A percentile compares a stretch with the other conserved stretches of the same genome.
These are phyloP conservation scores for Creontiades dilutus DNA, from an alignment of 2,888 invertebrate species.

Conservation along the genomic window DNA sequence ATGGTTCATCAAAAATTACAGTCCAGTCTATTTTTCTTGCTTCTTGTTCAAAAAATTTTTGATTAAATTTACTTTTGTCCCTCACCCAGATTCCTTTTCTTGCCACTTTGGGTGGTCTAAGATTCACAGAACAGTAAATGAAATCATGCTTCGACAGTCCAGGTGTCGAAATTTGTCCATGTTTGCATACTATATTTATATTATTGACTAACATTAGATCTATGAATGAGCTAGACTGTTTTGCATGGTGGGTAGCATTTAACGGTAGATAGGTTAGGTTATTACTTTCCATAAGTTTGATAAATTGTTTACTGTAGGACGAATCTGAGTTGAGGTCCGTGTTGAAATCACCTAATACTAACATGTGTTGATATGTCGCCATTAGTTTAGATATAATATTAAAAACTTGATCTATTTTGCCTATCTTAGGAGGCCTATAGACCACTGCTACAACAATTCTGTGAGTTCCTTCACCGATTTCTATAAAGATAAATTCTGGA, in stretches of 20 bases:
- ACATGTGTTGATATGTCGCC: not conserved
- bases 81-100: not conserved
- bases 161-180: not conserved
- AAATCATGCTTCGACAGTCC: not conserved
- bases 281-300: not conserved
- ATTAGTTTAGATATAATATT: not conserved
- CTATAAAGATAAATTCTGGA: not conserved
- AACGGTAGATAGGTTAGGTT: not conserved
- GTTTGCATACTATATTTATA: not conserved
- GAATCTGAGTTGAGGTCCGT: not conserved
- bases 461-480: not conserved
- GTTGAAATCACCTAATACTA: too few species aligned
- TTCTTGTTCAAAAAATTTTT: not conserved
- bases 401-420: not conserved
- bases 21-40: not conserved
- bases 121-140: not conserved
- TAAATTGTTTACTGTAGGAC: not conserved
- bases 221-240: not conserved
- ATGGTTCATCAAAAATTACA: not conserved
- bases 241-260: not conserved
- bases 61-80: not conserved
- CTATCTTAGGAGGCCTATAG: not conserved
- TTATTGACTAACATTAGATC: not conserved
- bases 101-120: not conserved
- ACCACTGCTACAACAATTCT: not conserved